Evolutionary conservation across 2,888 invertebrate species (phyloP), one percentile per base, ranked within the genome.

Genomic region (Tanaodytes sp.): DNA sequence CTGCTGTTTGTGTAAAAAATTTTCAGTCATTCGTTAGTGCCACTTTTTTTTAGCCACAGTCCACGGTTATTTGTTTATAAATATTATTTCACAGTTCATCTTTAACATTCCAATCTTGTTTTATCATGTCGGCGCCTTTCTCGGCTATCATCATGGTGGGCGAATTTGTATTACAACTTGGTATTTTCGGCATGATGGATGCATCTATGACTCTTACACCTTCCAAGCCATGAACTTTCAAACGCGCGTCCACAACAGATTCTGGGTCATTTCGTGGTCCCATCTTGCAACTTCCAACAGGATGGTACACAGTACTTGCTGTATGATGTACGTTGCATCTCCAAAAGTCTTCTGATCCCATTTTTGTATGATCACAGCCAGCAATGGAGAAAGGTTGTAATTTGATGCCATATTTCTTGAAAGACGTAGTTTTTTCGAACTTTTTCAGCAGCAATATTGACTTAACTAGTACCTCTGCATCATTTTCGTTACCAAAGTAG

Each of bases 201-300:
- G 94, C 94, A 78, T 95, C 95, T 63, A 95, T 92, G 0, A 95
- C 94, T 49, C 96, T 87, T 18, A 96, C 85, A 0, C 93, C 93
- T 61, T 90, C 86, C 0, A 95, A 86, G 0, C 95, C 95, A 76
- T 93, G 90, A 0, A 94, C 94, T 58, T 90, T 86, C 40, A 96
- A 83, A 73, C 91, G 87, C 0, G 93, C 88, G 84, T 95, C 94
- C 0, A 96, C 92, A 0, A 96, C 95, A 0, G 95, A 93, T 87
- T 89, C 89, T 0, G 91, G 91, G 80, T 95, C 94, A 0, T 81
- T 87, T 1, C 89, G 77, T 0, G 93, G 92, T 0, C 94, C 95
- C 95, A 95, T 95, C 84, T 94, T 94, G 0, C 91, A 90, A 0
- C 93, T 92, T 57, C 94, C 92, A 0, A 93, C 93, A 85, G 94